These are phyloP conservation scores for Xiphophorus hellerii DNA, from an alignment of 2,113 vertebrate genomes.

Conservation along the genomic window DNA sequence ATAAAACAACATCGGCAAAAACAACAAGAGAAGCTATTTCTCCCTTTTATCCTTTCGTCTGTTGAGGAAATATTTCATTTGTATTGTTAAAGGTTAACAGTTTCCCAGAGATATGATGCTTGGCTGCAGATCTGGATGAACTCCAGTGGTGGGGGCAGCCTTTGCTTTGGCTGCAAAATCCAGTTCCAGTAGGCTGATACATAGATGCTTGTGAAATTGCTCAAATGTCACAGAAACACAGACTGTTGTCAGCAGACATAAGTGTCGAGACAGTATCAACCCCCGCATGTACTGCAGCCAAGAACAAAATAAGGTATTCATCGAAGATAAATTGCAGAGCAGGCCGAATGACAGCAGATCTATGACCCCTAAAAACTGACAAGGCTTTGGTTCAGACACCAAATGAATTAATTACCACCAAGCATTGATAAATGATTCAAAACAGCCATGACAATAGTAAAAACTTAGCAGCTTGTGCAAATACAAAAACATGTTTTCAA, in stretches of 20 bases:
- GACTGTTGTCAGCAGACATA: constrained; percentile 9
- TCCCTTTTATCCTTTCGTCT: background rate
- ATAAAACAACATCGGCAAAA: background rate
- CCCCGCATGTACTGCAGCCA: background rate
- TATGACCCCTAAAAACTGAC: too few relatives aligned
- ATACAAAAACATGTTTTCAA: background rate
- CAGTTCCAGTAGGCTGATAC: constrained; percentile 12
- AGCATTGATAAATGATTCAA: background rate
- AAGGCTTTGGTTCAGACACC: background rate
- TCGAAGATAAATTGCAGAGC: background rate
- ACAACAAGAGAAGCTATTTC: background rate
- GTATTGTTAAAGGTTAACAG: constrained; percentile 18
- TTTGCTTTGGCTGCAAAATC: constrained; percentile 42
- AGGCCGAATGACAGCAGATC: background rate
- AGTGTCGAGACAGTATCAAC: background rate
- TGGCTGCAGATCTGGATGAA: constrained; percentile 3
- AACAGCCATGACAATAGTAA: background rate
- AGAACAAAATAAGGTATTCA: background rate
- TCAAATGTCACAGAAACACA: constrained; percentile 46
- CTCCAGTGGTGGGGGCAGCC: constrained; percentile 5
- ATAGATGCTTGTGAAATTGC: constrained; percentile 28
- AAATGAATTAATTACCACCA: background rate
- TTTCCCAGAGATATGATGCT: constrained; percentile 17
- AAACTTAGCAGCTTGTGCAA: background rate
- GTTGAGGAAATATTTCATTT: constrained; percentile 15